Conservation (phyloP, 1,140 invertebrate genomes). For the Physella acuta region DNA sequence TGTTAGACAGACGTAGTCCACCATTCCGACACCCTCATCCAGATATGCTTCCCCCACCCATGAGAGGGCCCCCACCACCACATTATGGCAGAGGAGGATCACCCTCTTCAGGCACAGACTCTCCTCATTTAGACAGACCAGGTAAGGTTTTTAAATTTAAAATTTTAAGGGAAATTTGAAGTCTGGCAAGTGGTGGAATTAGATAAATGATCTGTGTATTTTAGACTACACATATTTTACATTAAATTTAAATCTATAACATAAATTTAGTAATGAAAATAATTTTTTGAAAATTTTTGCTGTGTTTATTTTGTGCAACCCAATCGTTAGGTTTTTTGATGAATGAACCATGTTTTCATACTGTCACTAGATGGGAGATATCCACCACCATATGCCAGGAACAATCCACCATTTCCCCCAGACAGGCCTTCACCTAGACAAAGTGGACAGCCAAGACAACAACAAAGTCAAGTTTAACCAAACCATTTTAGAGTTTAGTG, state of each 20-base stretch:
- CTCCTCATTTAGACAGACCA: slow-evolving; percentile 20
- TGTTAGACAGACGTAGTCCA: slow-evolving; percentile 36
- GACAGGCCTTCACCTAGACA: slow-evolving; percentile 15
- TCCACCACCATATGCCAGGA: neutral
- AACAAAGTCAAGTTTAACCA: slow-evolving; percentile 19
- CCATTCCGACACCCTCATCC: slow-evolving; percentile 38
- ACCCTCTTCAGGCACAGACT: slow-evolving; percentile 19
- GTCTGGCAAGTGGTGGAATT: neutral
- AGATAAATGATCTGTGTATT: neutral
- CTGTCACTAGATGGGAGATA: slow-evolving; percentile 12
- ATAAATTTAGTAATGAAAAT: neutral
- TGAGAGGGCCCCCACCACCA: slow-evolving; percentile 27
- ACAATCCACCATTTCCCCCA: slow-evolving; percentile 10
- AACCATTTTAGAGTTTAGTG: neutral
- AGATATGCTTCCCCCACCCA: slow-evolving; percentile 37
- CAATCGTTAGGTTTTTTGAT: too few relatives aligned
- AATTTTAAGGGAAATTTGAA: neutral
- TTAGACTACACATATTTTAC: neutral
- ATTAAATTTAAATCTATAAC: neutral
- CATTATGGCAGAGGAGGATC: slow-evolving; percentile 25
- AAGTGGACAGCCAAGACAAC: slow-evolving; percentile 5
- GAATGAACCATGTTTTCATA: too few relatives aligned
- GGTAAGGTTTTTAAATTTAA: neutral
- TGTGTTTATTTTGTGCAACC: slow-evolving; percentile 3
- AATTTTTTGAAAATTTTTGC: neutral